Evolutionary conservation across 2,888 invertebrate species (phyloP), one percentile per base, ranked within the genome.

Genomic region (Diaprepes abbreviatus): DNA sequence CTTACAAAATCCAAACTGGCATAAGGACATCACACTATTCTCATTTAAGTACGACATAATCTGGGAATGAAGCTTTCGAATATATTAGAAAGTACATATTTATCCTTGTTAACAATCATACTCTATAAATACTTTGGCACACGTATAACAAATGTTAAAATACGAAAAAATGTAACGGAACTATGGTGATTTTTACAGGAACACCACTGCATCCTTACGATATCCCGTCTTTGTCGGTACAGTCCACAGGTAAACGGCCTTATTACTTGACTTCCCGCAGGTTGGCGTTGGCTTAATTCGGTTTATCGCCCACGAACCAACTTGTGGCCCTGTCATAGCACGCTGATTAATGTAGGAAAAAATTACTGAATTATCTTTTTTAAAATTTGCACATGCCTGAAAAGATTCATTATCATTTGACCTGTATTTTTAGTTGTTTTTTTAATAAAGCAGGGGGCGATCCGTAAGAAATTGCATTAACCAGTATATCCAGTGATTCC

Each of bases 191-290:
- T 48, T 19, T 21, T 21, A 6, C 21, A 17, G 3, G 36, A 57
- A 57, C 38, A 24, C 40, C 55, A 36, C 55, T 36, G 55, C 35
- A 52, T 16, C n/a, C 6, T 21, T 28, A 17, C n/a, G 43, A 58
- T 36, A 40, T n/a, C 19, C 50, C 16, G 21, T 16, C 48, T 68
- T 68, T 63, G 62, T 68, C 69, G 69, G 69, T 28, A 21, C 12
- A 3, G 21, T 2, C 55, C 31, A 31, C 58, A 69, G 69, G 69
- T 69, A 64, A 64, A 69, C 58, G 69, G 52, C 57, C 69, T 52
- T 63, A 69, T 69, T 69, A 69, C 45, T 58, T 16, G 64, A 58
- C 69, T 58, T 64, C 69, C 64, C 69, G 69, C 69, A 58, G 69
- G 50, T 63, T 58, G 50, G 48, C 63, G 38, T 57, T 69, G 62